Percentiles rank a stretch among this genome's conserved stretches.
These are phyloP conservation scores for Chelon auratus DNA, from an alignment of 2,797 vertebrate genomes.

Conservation along the genomic window DNA sequence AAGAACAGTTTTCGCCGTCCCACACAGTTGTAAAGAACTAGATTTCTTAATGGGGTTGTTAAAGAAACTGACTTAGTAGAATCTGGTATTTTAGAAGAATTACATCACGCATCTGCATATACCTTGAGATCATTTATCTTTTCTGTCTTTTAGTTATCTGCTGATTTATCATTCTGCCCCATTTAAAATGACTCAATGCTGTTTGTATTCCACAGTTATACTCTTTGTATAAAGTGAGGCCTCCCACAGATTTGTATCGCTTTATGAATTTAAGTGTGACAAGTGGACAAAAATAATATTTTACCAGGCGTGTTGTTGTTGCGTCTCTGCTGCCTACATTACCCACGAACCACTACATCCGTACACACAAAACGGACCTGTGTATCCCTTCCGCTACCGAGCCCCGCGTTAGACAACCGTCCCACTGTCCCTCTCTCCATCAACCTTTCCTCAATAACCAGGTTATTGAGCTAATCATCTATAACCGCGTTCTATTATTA, in stretches of 20 bases:
- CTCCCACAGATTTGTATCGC: slow-evolving; percentile 23
- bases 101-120: not conserved
- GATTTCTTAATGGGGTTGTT: too few species aligned
- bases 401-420: slow-evolving; percentile 11
- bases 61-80: not conserved
- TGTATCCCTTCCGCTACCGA: slow-evolving; percentile 9
- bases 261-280: slow-evolving; percentile 26
- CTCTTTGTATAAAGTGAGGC: slow-evolving; percentile 2
- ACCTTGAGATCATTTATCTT: not conserved
- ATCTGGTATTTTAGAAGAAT: not conserved
- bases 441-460: slow-evolving; percentile 55
- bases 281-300: slow-evolving; percentile 15
- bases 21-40: too few species aligned
- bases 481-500: slow-evolving; percentile 77
- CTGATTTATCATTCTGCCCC: not conserved
- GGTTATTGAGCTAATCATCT: slow-evolving; percentile 67
- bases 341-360: not conserved
- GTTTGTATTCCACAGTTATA: slow-evolving; percentile 22
- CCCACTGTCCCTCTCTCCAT: slow-evolving; percentile 16
- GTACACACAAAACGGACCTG: not conserved
- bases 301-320: slow-evolving; percentile 5
- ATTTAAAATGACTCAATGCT: not conserved
- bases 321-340: slow-evolving; percentile 19
- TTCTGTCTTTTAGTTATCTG: not conserved
- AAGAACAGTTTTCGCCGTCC: too few species aligned